Evolutionary conservation across 2,113 vertebrate genomes (phyloP).

Genomic region (Zosterops japonicus): DNA sequence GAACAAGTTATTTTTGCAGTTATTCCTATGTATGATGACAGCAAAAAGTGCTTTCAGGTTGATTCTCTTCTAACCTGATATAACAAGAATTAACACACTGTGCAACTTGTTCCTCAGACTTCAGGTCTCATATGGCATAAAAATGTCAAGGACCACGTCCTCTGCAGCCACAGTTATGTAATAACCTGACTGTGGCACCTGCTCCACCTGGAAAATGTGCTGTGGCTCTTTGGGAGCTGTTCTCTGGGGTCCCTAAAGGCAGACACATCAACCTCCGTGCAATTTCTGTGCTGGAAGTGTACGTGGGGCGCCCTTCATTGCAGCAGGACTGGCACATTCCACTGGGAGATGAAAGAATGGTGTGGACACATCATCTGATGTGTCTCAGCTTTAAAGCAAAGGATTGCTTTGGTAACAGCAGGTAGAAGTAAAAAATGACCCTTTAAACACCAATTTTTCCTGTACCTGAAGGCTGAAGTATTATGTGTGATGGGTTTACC

Average conservation of each 20-base stretch:
- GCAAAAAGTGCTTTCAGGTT: not conserved
- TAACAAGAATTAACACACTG: not conserved
- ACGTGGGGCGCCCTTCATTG: not conserved
- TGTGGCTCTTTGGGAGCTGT: not conserved
- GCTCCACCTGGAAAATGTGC: not conserved
- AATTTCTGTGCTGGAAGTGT: not conserved
- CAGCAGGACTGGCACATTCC: not conserved
- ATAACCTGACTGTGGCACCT: not conserved
- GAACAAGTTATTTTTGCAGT: not conserved
- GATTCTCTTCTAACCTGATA: not conserved
- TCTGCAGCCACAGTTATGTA: not conserved
- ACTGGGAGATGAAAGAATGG: not conserved
- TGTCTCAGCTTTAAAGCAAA: constrained; percentile 21
- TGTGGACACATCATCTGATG: not conserved
- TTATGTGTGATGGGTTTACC: not conserved
- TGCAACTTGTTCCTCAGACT: not conserved
- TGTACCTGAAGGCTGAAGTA: not conserved
- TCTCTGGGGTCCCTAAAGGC: not conserved
- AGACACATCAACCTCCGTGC: not conserved
- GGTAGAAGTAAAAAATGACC: constrained; percentile 21
- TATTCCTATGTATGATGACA: not conserved
- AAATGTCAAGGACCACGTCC: not conserved
- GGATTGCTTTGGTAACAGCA: constrained; percentile 24
- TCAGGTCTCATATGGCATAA: not conserved
- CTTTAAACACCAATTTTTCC: not conserved